phyloP scores from a whole-genome alignment of 64 coral and sea anemone species.

The Montipora efflorescens region DNA sequence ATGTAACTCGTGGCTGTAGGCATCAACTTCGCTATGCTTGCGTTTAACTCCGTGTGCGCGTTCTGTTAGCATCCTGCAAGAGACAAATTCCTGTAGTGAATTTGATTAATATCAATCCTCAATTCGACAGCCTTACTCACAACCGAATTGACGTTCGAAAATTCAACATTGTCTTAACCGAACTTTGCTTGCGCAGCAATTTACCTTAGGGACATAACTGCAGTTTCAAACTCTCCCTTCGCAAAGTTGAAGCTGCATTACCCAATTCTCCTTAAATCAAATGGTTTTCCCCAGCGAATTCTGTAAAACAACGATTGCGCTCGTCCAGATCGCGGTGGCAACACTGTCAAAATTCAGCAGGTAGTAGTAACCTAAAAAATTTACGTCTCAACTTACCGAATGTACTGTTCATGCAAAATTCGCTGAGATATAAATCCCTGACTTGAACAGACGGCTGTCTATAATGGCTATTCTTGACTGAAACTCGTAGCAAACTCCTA shows the following conservation, averaged over 20 bases:
- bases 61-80: conserved; percentile 84
- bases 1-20: conserved; percentile 54
- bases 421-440: conserved; percentile 1
- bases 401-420: conserved; percentile 7
- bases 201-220: no score
- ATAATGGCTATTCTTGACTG: neutral
- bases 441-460: conserved; percentile 14
- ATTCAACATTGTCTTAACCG: neutral
- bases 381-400: conserved; percentile 37
- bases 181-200: neutral
- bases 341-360: conserved; percentile 57
- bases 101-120: neutral
- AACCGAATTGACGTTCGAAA: neutral
- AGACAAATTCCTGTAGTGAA: conserved; percentile 10
- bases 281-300: neutral
- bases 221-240: no score
- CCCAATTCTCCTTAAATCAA: neutral
- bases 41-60: conserved; percentile 86
- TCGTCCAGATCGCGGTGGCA: conserved; percentile 11
- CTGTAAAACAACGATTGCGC: neutral
- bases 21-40: conserved; percentile 82
- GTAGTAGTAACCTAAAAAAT: conserved; percentile 12
- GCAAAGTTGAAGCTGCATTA: no score
- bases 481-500: neutral
- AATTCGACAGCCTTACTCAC: neutral